phyloP scores from a whole-genome alignment of 2,113 vertebrate species.

The Oryzias celebensis region DNA sequence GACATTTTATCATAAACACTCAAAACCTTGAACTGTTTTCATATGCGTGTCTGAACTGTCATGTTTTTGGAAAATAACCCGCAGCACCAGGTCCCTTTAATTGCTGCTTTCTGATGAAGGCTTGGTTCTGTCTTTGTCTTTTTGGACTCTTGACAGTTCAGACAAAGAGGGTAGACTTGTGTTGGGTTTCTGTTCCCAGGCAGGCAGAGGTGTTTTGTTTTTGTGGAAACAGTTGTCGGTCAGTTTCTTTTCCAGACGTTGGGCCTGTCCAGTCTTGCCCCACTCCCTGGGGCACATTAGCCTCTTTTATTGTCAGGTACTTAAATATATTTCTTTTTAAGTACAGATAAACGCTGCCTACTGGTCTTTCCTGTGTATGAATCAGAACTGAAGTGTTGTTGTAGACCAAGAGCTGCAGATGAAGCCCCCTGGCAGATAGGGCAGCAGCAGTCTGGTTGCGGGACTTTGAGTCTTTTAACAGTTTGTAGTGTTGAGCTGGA shows the following conservation, averaged over 20 bases:
- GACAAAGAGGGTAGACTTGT: constrained; percentile 24
- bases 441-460: constrained; percentile 27
- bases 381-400: constrained; percentile 3
- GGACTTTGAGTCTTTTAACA: constrained; percentile 12
- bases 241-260: constrained; percentile 60
- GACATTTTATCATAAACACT: too few species aligned
- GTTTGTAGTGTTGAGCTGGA: neutral
- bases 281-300: constrained; percentile 29
- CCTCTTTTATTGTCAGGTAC: constrained; percentile 15
- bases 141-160: constrained; percentile 23
- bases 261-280: constrained; percentile 58
- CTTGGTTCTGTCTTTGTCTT: constrained; percentile 47
- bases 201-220: constrained; percentile 40
- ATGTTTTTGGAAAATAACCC: too few species aligned
- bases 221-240: constrained; percentile 58
- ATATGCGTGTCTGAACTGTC: too few species aligned
- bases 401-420: constrained; percentile 1
- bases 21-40: too few species aligned
- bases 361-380: constrained; percentile 1
- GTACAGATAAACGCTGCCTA: constrained; percentile 11
- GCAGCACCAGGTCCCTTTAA: too few species aligned
- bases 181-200: constrained; percentile 30
- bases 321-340: constrained; percentile 9
- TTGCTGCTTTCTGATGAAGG: constrained; percentile 27
- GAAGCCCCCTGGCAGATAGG: too few species aligned